Evolutionary conservation across 1,140 invertebrate genomes (phyloP), one percentile per base, ranked within the genome.

Genomic region (Macrobrachium nipponense): DNA sequence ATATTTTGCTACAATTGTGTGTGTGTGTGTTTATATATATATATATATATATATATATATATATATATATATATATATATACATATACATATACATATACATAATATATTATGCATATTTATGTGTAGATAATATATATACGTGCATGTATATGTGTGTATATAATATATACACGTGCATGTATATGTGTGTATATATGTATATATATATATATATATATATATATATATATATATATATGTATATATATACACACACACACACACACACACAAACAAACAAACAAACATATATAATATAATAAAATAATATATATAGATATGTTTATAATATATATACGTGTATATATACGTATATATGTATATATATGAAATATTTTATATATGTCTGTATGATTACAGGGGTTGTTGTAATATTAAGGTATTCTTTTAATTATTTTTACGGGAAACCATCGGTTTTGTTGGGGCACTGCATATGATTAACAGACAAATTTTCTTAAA

Each of bases 31-130:
- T n/a, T n/a, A 36, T 5, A 66, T 66, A 66, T 66, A 66, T 66
- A 66, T 66, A 66, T 23, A 23, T n/a, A 66, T 66, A 66, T 66
- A 66, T 66, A 66, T 66, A 66, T 66, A 66, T 66, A 66, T 66
- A 66, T 66, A 66, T 66, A 66, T 66, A 66, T 17, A 66, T 66
- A 66, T 17, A 66, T 66, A 66, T 66, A 66, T 66, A 66, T 66
- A 66, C 6, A 66, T 66, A 66, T 66, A 66, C 12, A 66, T 17
- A 66, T 17, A 66, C 20, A 66, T 66, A 66, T 66, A 66, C n/a
- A n/a, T n/a, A n/a, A n/a, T n/a, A n/a, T n/a, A n/a, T n/a, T n/a
- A n/a, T n/a, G n/a, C n/a, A n/a, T n/a, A n/a, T n/a, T n/a, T 66
- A 66, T 66, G 20, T 66, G 14, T 66, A 66, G n/a, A n/a, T n/a